These are phyloP conservation scores for Cephus cinctus DNA, from an alignment of 1,140 invertebrate species.

Conservation along the genomic window DNA sequence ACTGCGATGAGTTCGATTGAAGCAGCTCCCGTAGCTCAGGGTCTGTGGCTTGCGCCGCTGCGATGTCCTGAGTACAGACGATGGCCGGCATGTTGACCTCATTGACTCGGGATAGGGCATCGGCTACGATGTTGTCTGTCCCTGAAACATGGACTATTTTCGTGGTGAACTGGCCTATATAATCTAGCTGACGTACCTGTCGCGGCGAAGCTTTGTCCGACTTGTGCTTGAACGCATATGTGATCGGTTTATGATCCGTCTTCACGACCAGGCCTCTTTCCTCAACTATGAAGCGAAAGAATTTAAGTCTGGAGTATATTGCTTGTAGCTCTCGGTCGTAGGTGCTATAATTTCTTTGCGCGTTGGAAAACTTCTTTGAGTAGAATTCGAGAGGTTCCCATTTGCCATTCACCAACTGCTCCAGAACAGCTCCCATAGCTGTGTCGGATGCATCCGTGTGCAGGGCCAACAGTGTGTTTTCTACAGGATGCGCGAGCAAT, in stretches of 20 bases:
- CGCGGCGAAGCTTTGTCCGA: constrained; percentile 25
- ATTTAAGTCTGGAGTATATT: no score
- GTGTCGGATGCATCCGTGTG: no score
- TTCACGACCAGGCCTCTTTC: no score
- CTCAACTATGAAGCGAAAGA: no score
- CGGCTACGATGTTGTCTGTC: constrained; percentile 17
- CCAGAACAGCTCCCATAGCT: no score
- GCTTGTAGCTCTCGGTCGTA: constrained; percentile 32
- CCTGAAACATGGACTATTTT: constrained; percentile 35
- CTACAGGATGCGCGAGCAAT: no score
- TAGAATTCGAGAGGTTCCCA: constrained; percentile 13
- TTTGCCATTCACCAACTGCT: constrained; percentile 7
- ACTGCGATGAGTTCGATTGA: no score
- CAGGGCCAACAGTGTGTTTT: no score
- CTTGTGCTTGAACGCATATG: constrained; percentile 13
- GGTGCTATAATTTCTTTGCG: constrained; percentile 27
- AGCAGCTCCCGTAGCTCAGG: no score
- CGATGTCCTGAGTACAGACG: no score
- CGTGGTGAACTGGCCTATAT: constrained; percentile 37
- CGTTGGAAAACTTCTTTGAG: constrained; percentile 5
- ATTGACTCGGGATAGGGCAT: constrained; percentile 16
- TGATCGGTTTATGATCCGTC: constrained; percentile 49
- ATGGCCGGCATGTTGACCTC: no score
- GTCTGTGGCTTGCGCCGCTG: no score
- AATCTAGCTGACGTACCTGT: constrained; percentile 32